Evolutionary conservation across 2,888 invertebrate genomes (phyloP), one percentile per base, ranked within the genome.

Genomic region (Drosophila diplacantha): DNA sequence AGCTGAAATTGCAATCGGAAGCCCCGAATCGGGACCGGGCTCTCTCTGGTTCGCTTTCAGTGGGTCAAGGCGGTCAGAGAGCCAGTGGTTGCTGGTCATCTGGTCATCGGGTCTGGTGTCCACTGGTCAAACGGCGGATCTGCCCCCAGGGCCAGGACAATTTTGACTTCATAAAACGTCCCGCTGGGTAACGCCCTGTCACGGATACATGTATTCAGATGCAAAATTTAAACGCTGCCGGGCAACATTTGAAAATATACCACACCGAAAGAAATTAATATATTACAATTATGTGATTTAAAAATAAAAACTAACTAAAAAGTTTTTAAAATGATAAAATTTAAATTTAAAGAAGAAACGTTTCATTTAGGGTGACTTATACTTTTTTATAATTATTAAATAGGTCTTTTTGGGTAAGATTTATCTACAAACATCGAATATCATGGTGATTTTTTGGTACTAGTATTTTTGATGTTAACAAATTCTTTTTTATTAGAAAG

Each of bases 101-200:
- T 43, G 26, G 41, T 11, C 11, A 38, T 38, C 38, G n/a, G 41
- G 24, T 3, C 9, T 29, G 43, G 43, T 26, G 18, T 18, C 22
- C 41, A 51, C 14, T 65, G 65, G 65, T 32, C 43, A 26, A 39
- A 39, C 26, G 44, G 44, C 26, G 56, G 47, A 69, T 73, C 69
- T 66, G 75, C 57, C 58, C 72, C 61, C 18, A 22, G 50, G 50
- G 49, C 38, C 38, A 9, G 26, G 43, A 58, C 57, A 43, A 44
- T 76, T 43, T 71, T 57, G 56, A 76, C 62, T 76, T 63, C 59
- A 79, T 79, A 67, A 71, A 60, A 44, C 60, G 55, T 44, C 62
- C 72, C 59, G 50, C 35, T 44, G 35, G 38, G 60, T 34, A 49
- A 43, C 59, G 41, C 59, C 59, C 37, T 67, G 81, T 74, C 63